Conservation (phyloP, 2,888 invertebrate genomes). For the Mantis religiosa region DNA sequence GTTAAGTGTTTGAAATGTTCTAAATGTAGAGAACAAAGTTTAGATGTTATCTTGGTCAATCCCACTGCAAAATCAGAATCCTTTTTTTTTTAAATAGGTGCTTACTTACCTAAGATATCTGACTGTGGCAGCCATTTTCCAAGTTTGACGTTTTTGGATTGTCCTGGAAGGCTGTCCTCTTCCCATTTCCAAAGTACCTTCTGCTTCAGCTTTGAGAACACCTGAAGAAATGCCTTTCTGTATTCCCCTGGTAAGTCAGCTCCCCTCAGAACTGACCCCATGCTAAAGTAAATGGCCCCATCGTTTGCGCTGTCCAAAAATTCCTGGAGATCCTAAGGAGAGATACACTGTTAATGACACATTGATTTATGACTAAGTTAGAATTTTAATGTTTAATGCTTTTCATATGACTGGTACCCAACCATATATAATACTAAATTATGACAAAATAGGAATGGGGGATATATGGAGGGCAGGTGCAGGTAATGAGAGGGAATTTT, state of each 20-base stretch:
- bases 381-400: no score
- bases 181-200: slow-evolving; percentile 38
- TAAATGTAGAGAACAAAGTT: no score
- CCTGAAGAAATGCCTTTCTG: slow-evolving; percentile 32
- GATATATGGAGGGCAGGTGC: no score
- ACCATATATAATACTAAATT: no score
- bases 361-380: no score
- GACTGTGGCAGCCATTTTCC: slow-evolving; percentile 39
- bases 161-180: slow-evolving; percentile 33
- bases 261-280: slow-evolving; percentile 35
- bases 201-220: slow-evolving; percentile 37
- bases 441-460: no score
- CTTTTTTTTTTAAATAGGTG: background rate
- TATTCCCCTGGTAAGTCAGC: slow-evolving; percentile 32
- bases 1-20: no score
- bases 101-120: slow-evolving; percentile 45
- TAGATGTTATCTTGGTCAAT: no score
- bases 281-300: slow-evolving; percentile 36
- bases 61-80: no score
- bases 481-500: no score
- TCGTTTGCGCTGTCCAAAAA: slow-evolving; percentile 33
- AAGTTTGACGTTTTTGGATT: slow-evolving; percentile 37
- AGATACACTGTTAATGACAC: background rate
- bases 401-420: no score
- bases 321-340: slow-evolving; percentile 35